Conservation (phyloP, 1,140 invertebrate genomes). For the Branchinecta lynchi region DNA sequence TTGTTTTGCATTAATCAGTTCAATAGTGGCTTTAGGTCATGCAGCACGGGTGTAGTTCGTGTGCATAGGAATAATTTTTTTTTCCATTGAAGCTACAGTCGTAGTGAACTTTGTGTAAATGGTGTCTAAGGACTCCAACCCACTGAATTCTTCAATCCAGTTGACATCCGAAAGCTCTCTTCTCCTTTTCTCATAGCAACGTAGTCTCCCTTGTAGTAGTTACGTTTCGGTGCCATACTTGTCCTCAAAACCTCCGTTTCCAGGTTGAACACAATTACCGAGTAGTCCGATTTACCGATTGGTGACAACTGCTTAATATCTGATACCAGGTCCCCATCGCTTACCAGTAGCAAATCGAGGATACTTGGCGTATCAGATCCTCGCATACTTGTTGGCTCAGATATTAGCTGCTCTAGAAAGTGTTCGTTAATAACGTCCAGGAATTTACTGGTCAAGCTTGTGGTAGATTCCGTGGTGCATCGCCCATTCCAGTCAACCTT, state of each 20-base stretch:
- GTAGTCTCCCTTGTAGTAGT: constrained; percentile 8
- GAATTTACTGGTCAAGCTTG: not conserved
- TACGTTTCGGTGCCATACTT: not conserved
- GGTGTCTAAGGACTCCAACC: too few species aligned
- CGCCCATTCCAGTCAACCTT: too few species aligned
- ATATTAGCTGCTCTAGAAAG: too few species aligned
- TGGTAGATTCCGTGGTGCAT: not conserved
- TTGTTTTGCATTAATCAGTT: too few species aligned
- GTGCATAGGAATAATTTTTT: not conserved
- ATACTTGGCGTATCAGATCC: not conserved
- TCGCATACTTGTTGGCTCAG: constrained; percentile 3
- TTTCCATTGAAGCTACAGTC: not conserved
- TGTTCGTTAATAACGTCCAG: not conserved
- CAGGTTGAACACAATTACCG: not conserved
- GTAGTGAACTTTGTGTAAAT: too few species aligned
- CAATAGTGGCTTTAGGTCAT: too few species aligned
- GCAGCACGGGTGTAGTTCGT: too few species aligned
- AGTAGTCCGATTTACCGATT: constrained; percentile 8
- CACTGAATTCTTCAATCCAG: too few species aligned
- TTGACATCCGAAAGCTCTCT: not conserved
- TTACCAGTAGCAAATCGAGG: not conserved
- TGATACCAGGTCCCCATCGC: not conserved
- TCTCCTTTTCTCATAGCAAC: not conserved
- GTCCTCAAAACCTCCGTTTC: too few species aligned
- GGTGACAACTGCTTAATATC: not conserved